Evolutionary conservation across 2,888 invertebrate genomes (phyloP).

Genomic region (Drosophila pegasa): DNA sequence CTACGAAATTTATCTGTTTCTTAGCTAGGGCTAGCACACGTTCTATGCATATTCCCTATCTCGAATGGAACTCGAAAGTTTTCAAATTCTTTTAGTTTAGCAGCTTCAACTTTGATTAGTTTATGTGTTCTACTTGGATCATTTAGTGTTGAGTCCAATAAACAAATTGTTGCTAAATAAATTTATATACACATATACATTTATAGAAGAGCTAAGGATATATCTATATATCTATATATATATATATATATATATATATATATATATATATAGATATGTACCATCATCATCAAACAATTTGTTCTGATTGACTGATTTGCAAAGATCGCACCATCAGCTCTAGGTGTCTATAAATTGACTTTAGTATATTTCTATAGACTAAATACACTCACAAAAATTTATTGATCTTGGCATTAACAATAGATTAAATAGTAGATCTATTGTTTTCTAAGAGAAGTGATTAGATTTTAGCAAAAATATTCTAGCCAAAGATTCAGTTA

Average conservation of each 20-base stretch:
- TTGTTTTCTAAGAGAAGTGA: no score
- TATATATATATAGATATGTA: neutral
- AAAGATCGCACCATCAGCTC: no score
- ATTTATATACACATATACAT: no score
- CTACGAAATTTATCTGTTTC: neutral
- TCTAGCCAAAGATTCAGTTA: neutral
- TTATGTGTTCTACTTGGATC: conserved; percentile 50
- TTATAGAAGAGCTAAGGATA: neutral
- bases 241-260: neutral
- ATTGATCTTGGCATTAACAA: neutral
- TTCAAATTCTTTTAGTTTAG: neutral
- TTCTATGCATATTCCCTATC: conserved; percentile 8
- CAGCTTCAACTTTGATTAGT: conserved; percentile 10
- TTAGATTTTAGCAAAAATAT: neutral
- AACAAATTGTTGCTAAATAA: conserved; percentile 39
- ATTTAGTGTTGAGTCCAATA: conserved; percentile 37
- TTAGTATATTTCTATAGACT: no score
- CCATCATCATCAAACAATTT: no score
- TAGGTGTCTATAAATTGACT: no score
- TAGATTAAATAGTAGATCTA: neutral
- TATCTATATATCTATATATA: neutral
- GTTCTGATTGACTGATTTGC: neutral
- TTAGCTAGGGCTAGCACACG: neutral
- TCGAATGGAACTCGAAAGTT: neutral
- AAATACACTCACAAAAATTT: no score